Evolutionary conservation across 2,113 vertebrate genomes (phyloP), one percentile per base, ranked within the genome.

Genomic region (Alligator sinensis): DNA sequence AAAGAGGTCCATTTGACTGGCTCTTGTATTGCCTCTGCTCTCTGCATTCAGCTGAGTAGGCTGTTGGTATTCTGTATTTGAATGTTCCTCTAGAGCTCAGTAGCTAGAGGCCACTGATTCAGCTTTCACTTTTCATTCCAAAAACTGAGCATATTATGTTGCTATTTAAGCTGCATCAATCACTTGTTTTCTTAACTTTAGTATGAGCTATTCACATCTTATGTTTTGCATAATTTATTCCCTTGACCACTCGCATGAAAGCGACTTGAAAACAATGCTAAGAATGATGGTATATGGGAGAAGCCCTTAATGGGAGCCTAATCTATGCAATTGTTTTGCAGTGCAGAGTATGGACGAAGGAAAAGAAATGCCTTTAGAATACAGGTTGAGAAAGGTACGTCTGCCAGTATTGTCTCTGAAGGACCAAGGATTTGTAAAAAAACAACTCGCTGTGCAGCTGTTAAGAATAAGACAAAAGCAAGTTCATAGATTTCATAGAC

Each of bases 341-440:
- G 99, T 91, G 76, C 98, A 88, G 99, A 99, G 17, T 99, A 99
- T 61, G 99, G 99, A 76, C 96, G 99, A 93, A 98, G 99, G 95
- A 99, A 99, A 97, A 99, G 97, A 98, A 99, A 98, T 24, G 99
- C 99, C 34, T 99, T 99, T 95, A 98, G 98, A 97, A 99, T 99
- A 95, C 99, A 99, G 91, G 99, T 99, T 60, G 98, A 98, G 93
- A 99, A 98, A 98, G 98, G 99, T 99, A 94, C 91, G 94, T 95
- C 59, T 96, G 28, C 93, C 66, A 80, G 4, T 75, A 1, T 28
- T 76, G 16, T 30, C 77, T 27, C 58, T 57, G n/a, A 94, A 72
- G 86, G 2, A 7, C n/a, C n/a, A 58, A n/a, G 72, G 30, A 82
- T 22, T 74, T 90, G 19, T 14, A 78, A 55, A 47, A 80, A 74